These are phyloP conservation scores for Galbula dea DNA, from an alignment of 2,113 vertebrate species.

Conservation along the genomic window DNA sequence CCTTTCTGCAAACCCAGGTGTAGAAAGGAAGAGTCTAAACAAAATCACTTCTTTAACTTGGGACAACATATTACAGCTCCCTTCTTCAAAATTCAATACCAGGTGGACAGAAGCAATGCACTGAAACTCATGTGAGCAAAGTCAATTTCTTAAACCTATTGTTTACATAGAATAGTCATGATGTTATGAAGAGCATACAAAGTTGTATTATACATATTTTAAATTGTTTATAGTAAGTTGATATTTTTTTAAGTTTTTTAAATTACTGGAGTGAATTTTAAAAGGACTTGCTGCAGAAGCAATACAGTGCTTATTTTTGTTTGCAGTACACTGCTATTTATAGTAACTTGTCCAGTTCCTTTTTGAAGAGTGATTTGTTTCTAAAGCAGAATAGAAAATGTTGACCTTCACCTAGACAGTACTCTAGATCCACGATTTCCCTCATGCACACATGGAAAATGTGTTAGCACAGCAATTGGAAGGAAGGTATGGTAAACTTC, in stretches of 20 bases:
- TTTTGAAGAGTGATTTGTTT: constrained; percentile 52
- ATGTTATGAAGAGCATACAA: constrained; percentile 69
- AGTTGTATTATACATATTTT: constrained; percentile 81
- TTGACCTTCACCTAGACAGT: constrained; percentile 37
- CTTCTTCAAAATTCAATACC: neutral
- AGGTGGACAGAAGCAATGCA: constrained; percentile 51
- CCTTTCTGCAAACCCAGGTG: constrained; percentile 7
- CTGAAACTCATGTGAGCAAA: constrained; percentile 54
- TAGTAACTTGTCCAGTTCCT: constrained; percentile 62
- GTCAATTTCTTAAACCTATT: constrained; percentile 60
- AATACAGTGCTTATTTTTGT: constrained; percentile 71
- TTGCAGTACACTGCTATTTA: constrained; percentile 73
- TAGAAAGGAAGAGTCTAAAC: constrained; percentile 22
- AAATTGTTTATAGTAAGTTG: constrained; percentile 83
- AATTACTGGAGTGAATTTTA: constrained; percentile 75
- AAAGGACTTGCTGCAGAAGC: constrained; percentile 70
- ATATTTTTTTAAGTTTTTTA: constrained; percentile 82
- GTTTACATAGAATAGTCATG: constrained; percentile 72
- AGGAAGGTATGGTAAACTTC: neutral
- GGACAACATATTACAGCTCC: constrained; percentile 4
- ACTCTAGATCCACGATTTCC: constrained; percentile 5
- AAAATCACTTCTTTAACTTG: constrained; percentile 43
- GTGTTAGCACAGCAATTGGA: neutral
- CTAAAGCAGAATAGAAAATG: constrained; percentile 39
- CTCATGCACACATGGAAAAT: neutral